Evolutionary conservation across 2,113 vertebrate species (phyloP), one percentile per base, ranked within the genome.

Genomic region (Oncorhynchus clarkii): DNA sequence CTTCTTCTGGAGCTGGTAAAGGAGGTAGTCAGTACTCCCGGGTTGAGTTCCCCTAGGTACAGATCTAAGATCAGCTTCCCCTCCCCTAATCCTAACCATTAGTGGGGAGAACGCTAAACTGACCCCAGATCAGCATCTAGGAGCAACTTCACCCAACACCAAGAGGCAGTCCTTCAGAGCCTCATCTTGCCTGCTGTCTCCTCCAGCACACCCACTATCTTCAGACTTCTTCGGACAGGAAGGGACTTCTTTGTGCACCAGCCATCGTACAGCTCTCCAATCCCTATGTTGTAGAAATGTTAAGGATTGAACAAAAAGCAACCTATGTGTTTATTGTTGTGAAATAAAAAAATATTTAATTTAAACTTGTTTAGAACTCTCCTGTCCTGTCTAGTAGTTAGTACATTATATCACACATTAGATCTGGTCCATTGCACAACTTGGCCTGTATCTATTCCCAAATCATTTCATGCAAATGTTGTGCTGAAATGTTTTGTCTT

Each of bases 1-100:
- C 9, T 97, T 92, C 86, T 97, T 97, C 94, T 99, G 95, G 95
- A 89, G 18, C 88, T 95, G 90, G 94, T 98, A 86, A 94, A 89
- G 82, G 39, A 45, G 39, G 39, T 45, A 45, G 39, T 45, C 9
- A 45, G 39, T 45, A 45, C 39, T 45, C 9, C 39, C 9, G 39
- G 39, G 39, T 45, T 9, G 39, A 45, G 39, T 45, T 45, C 8
- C 39, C 9, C 39, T 45, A 45, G 9, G 39, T 45, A 11, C 39
- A 45, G 39, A 45, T 45, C 39, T 45, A 11, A 9, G 70, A 65
- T 34, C 51, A 31, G 12, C 22, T n/a, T 68, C 5, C 70, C 70
- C 71, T 45, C 39, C 57, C 13, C 48, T 67, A 31, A 65, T 13
- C 59, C 54, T 62, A 70, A 54, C 51, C 16, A 54, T 54, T 54